These are phyloP conservation scores for Anolis carolinensis DNA, from an alignment of 2,113 vertebrate species.

Conservation along the genomic window DNA sequence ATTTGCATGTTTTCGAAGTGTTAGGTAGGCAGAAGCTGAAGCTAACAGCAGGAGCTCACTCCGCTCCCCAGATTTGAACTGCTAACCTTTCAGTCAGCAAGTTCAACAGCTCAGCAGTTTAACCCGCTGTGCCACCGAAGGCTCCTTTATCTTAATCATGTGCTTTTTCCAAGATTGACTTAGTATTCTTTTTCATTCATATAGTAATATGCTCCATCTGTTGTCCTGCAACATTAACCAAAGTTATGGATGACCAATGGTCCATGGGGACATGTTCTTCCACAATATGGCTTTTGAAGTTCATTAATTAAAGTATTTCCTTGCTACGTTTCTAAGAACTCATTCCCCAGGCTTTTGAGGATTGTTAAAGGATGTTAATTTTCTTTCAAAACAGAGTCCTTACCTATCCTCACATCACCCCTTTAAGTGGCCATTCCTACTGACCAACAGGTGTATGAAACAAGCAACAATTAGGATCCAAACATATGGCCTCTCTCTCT, in stretches of 20 bases:
- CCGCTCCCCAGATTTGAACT: no score
- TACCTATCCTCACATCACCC: no score
- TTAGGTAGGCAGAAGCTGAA: no score
- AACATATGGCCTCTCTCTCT: conserved; percentile 37
- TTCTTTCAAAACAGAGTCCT: background rate
- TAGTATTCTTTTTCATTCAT: no score
- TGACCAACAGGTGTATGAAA: background rate
- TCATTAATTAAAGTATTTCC: background rate
- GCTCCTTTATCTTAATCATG: no score
- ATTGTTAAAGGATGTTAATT: background rate
- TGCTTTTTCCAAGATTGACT: no score
- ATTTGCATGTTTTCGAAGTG: no score
- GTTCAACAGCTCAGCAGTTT: no score
- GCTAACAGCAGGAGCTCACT: no score
- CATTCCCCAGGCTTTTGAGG: background rate
- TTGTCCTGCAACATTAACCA: background rate
- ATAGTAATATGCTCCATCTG: background rate
- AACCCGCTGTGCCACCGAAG: no score
- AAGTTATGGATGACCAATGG: background rate
- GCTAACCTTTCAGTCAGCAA: no score
- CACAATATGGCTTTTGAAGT: background rate
- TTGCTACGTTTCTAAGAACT: background rate
- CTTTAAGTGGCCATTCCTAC: background rate
- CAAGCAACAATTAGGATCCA: conserved; percentile 42
- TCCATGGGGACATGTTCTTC: background rate